Evolutionary conservation across 2,797 vertebrate genomes (phyloP), one percentile per base, ranked within the genome.

Genomic region (Kryptopterus vitreolus): DNA sequence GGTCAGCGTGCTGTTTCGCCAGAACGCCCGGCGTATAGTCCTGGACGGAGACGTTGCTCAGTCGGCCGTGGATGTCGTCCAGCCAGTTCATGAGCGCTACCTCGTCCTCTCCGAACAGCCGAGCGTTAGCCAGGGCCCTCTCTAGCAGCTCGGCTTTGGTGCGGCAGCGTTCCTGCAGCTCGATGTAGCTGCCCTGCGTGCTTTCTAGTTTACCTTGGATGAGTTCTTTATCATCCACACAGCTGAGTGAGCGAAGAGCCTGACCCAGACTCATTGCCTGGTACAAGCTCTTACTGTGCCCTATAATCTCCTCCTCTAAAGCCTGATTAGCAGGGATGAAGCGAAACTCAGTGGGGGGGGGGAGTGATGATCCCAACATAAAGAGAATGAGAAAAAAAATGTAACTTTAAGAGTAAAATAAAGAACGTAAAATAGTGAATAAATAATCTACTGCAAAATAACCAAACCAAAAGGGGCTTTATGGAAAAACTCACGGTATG

Each of bases 11-110:
- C 87, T 97, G 97, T 81, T 93, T 94, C 88, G 95, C 91, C 79
- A 99, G 95, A 72, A 94, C 91, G 76, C 95, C 93, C 82, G 91
- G 85, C 88, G 86, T 92, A 94, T 94, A 93, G 85, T 97, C 95
- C 88, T 95, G 95, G 86, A 96, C 93, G 11, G 94, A 93, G 83
- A 97, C 91, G 83, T 94, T 94, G 85, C 89, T 92, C 89, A 99
- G 93, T 86, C 90, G 94, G 61, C 91, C 86, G 87, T 98, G 95
- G 61, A 92, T 91, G 89, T 99, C 97, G 31, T 90, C 95, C 85
- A 99, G 95, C 98, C 98, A 99, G 93, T 96, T 99, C 95, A 99
- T 96, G 89, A 99, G 89, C 66, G 96, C 96, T 88, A 99, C 97
- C 91, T 99, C 96, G 0, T 99, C 97, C 86, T 98, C 96, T 80